phyloP scores from a whole-genome alignment of 2,888 invertebrate genomes.

The Heliconius aoede region DNA sequence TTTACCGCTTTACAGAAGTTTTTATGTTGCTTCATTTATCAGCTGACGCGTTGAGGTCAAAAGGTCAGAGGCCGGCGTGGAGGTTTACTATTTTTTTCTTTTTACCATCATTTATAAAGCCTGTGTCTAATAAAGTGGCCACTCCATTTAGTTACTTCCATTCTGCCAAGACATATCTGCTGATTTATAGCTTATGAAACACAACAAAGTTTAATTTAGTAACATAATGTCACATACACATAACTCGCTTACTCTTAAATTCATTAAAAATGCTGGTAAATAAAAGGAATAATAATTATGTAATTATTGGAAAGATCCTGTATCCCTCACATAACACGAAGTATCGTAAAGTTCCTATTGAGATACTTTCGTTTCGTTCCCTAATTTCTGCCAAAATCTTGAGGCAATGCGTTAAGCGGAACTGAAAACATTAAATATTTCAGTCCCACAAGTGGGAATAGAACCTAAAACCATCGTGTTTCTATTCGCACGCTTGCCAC shows the following conservation, averaged over 20 bases:
- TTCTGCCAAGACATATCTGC: background rate
- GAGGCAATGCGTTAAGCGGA: too few species aligned
- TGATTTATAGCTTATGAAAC: background rate
- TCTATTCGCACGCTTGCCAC: too few species aligned
- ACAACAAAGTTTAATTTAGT: background rate
- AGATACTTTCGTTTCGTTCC: too few species aligned
- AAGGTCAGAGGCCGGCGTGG: slow-evolving; percentile 22
- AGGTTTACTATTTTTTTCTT: background rate
- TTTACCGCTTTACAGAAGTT: slow-evolving; percentile 57
- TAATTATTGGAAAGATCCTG: too few species aligned
- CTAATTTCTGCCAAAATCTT: too few species aligned
- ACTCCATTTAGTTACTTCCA: background rate
- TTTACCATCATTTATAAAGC: slow-evolving; percentile 3
- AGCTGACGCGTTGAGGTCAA: slow-evolving; percentile 35
- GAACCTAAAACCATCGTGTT: too few species aligned
- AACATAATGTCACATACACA: background rate
- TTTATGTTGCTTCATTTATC: slow-evolving; percentile 51
- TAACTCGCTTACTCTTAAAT: too few species aligned
- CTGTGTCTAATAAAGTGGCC: background rate
- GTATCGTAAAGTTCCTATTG: too few species aligned
- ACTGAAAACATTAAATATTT: too few species aligned
- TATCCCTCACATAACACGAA: too few species aligned
- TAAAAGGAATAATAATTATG: background rate
- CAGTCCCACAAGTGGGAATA: too few species aligned
- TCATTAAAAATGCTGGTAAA: background rate